Evolutionary conservation across 2,888 invertebrate species (phyloP), one percentile per base, ranked within the genome.

Genomic region (Syrista parreyssii): DNA sequence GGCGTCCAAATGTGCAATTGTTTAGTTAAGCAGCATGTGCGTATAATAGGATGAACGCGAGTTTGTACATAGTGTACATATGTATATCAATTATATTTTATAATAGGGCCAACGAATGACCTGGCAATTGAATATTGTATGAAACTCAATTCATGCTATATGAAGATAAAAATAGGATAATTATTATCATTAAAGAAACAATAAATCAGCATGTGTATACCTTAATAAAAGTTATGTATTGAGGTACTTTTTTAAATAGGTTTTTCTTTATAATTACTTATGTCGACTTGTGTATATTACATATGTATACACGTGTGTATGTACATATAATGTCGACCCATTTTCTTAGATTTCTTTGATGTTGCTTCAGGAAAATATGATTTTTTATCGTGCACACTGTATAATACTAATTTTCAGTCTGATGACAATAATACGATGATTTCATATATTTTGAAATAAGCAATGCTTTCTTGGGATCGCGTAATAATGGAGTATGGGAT

Each of bases 201-300:
- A 89, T 88, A 88, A 90, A 88, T 88, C 89, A 89, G 88, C 89
- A 89, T 89, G 90, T 91, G 91, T 91, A 91, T 87, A 90, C 91
- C 90, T 89, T 90, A 90, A 91, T 91, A 90, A 90, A 91, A 90
- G 87, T 90, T 90, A 90, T 90, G 90, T 91, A 90, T 91, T 91
- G 90, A 90, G 90, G 90, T 91, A 91, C 90, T 90, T 91, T 91
- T 91, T 89, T 89, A 90, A 91, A 89, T 87, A 88, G 85, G 85
- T 85, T 87, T 85, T 87, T 85, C 82, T 86, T 81, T 82, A 80
- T 81, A 78, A 79, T 78, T 40, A 76, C 76, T 76, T 74, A 12
- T 23, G 33, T 23, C 74, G 74, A 23, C 23, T 55, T 23, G 6
- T 55, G 55, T 55, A 23, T 55, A 23, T 55, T 12, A 15, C 4